Base-by-base conservation (phyloP, 2,888 invertebrate species). In the Trichogramma evanescens region DNA sequence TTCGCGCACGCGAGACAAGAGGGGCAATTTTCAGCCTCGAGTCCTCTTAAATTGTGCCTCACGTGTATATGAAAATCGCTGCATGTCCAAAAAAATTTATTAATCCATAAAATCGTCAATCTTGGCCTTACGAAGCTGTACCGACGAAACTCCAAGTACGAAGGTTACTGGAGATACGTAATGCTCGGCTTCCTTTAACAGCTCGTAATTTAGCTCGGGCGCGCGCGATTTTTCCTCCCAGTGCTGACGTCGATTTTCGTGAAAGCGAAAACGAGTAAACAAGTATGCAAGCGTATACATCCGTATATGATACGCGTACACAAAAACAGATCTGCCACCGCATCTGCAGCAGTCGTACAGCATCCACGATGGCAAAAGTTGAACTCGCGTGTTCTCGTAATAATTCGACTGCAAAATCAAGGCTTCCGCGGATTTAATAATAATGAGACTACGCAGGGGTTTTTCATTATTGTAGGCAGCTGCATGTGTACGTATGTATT, bases 261-360 rank as follows among this genome's bases (percentile, higher is more conserved):
- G 57, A 61, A 58, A 62, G 59, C 59, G 54, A 56, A 10, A 57
- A 56, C 56, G 56, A 53, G 59, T 56, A 62, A 58, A 39, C 40
- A 55, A 50, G 52, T 51, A 42, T 7, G 8, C 46, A 10, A 5
- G 39, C 6, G 26, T 44, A 54, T 5, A 26, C 2, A 26, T 26
- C 26, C 3, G 26, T 26, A 26, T 26, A 26, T 26, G 46, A 39
- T 48, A 8, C 8, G 9, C 46, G 46, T 5, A 8, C 2, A 46
- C 48, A n/a, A 1, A 4, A 13, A n/a, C n/a, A 38, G 45, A 48
- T 8, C 57, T 44, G 13, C 38, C 13, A 54, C 56, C 50, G 54
- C 63, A 50, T 54, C 57, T 46, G 49, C 40, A 38, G 6, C 54
- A 41, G 53, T 40, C 60, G 9, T 43, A 26, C 26, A 13, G 13